Percentiles rank a stretch among this genome's conserved stretches.
Evolutionary conservation across 2,797 vertebrate species (phyloP).

Genomic region (Pangasius krempfi): DNA sequence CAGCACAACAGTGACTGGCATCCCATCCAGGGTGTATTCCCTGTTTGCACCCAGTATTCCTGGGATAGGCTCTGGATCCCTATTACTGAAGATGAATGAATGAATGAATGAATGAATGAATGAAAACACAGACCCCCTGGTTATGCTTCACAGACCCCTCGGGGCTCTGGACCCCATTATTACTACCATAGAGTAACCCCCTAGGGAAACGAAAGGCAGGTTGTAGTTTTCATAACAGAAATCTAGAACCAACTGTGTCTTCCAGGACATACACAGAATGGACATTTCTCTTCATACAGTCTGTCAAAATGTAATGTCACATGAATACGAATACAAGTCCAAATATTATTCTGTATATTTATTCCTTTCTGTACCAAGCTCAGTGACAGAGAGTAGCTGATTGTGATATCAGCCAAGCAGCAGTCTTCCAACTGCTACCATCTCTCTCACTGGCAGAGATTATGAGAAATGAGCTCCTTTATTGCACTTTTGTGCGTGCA

Average conservation of each 20-base stretch:
- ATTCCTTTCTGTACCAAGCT: not conserved
- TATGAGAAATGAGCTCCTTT: constrained; percentile 30
- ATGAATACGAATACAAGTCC: not conserved
- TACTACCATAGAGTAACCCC: not conserved
- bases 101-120: not conserved
- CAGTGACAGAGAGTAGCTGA: not conserved
- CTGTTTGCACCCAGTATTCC: not conserved
- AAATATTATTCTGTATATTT: not conserved
- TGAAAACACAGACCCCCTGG: not conserved
- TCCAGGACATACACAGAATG: not conserved
- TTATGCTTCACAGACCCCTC: not conserved
- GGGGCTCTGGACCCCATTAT: not conserved
- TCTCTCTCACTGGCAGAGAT: constrained; percentile 20
- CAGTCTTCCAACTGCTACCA: not conserved
- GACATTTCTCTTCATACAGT: not conserved
- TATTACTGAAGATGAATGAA: not conserved
- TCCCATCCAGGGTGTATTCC: not conserved
- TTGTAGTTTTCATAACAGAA: not conserved
- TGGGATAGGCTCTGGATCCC: not conserved
- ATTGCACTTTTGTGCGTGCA: constrained; percentile 27
- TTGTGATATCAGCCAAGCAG: constrained; percentile 1
- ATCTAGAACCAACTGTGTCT: not conserved
- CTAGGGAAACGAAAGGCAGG: not conserved
- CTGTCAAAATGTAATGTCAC: not conserved
- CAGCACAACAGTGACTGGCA: not conserved